These are phyloP conservation scores for Cylindroiulus punctatus DNA, from an alignment of 2,888 invertebrate species.

Conservation along the genomic window DNA sequence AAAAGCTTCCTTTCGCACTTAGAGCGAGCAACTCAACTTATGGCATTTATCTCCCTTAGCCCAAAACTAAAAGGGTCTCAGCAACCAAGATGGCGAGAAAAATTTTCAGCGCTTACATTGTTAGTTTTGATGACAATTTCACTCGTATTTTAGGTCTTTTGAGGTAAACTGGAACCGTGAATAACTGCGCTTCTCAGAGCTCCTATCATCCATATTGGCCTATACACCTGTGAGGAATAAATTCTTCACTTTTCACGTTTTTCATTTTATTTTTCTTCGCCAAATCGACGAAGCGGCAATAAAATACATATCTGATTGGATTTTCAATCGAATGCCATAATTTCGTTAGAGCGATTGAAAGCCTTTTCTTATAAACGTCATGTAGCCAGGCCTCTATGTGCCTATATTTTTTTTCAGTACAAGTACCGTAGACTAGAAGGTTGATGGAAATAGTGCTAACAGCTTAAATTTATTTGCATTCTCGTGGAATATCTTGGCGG, in stretches of 20 bases:
- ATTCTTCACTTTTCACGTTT: background rate
- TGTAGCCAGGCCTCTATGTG: background rate
- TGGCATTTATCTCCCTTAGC: constrained; percentile 36
- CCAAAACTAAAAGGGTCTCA: constrained; percentile 26
- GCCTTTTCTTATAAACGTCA: background rate
- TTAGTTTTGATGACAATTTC: constrained; percentile 5
- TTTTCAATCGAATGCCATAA: background rate
- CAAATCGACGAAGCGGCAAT: background rate
- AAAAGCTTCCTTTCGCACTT: constrained; percentile 43
- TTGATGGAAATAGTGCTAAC: too few species aligned
- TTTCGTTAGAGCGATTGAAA: background rate
- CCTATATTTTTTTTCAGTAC: too few species aligned
- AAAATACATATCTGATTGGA: constrained; percentile 27
- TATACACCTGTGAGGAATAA: background rate
- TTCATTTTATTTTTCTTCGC: background rate
- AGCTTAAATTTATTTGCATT: too few species aligned
- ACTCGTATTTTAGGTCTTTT: background rate
- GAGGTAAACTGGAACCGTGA: background rate
- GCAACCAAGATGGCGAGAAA: constrained; percentile 1
- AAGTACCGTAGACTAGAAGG: too few species aligned
- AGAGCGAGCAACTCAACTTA: constrained; percentile 1
- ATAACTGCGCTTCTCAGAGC: too few species aligned
- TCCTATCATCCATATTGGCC: too few species aligned
- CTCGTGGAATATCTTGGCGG: too few species aligned
- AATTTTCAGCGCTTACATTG: constrained; percentile 17